Evolutionary conservation across 2,113 vertebrate species (phyloP).

Genomic region (Bagarius yarrelli): DNA sequence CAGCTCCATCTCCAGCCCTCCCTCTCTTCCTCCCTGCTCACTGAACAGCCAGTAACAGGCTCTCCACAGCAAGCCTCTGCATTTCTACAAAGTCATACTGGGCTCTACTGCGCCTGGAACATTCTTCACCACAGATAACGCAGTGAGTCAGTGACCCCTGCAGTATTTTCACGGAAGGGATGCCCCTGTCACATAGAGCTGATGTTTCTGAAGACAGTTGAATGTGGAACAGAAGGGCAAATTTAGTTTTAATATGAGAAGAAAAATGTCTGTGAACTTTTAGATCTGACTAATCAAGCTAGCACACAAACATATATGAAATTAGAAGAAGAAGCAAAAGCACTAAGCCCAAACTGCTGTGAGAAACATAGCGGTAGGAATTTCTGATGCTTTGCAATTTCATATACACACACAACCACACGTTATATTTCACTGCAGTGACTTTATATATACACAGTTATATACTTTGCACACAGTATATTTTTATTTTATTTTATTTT

Average conservation of each 20-base stretch:
- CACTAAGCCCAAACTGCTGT: background rate
- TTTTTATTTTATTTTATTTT: too few species aligned
- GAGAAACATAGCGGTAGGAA: background rate
- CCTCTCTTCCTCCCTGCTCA: slow-evolving; percentile 28
- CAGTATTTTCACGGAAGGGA: slow-evolving; percentile 46
- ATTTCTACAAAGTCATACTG: slow-evolving; percentile 30
- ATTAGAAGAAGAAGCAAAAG: background rate
- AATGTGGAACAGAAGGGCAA: slow-evolving; percentile 3
- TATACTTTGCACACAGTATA: too few species aligned
- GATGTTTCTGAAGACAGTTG: slow-evolving; percentile 9
- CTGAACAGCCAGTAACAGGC: slow-evolving; percentile 12
- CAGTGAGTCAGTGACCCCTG: slow-evolving; percentile 56
- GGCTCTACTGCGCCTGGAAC: slow-evolving; percentile 24
- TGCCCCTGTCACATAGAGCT: slow-evolving; percentile 25
- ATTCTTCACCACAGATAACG: slow-evolving; percentile 38
- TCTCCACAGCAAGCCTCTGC: slow-evolving; percentile 35
- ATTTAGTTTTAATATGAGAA: background rate
- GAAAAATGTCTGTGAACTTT: background rate
- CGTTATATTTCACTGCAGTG: too few species aligned
- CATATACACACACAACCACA: too few species aligned
- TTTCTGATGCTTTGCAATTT: background rate
- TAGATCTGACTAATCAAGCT: background rate
- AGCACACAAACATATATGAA: background rate
- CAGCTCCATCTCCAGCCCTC: slow-evolving; percentile 51
- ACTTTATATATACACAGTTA: too few species aligned